Evolutionary conservation across 1,140 invertebrate species (phyloP).

Genomic region (Holotrichia oblita): DNA sequence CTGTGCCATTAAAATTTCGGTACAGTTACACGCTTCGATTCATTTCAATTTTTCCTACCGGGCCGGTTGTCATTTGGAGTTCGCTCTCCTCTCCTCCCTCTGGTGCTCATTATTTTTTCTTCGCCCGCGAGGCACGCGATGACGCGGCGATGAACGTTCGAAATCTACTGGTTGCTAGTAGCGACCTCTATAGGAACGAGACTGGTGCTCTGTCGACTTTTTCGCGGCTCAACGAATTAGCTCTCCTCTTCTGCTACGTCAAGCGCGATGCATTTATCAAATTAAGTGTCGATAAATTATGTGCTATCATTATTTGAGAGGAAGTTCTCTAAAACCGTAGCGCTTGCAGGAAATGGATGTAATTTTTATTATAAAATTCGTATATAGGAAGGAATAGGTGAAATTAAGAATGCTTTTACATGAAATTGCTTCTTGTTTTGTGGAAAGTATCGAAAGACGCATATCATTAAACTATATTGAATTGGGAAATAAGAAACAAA

Average conservation of each 20-base stretch:
- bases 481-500: too few relatives aligned
- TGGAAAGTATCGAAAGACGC: too few relatives aligned
- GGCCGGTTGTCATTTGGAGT: slow-evolving; percentile 5
- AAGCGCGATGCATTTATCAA: slow-evolving; percentile 10
- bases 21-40: slow-evolving; percentile 16
- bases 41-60: slow-evolving; percentile 8
- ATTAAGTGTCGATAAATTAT: slow-evolving; percentile 17
- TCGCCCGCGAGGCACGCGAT: neutral
- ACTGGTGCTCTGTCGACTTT: neutral
- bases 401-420: neutral
- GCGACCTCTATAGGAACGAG: neutral
- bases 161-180: neutral
- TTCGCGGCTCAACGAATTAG: neutral
- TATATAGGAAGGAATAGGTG: too few relatives aligned
- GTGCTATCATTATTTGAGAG: neutral
- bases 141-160: neutral
- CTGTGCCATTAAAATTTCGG: slow-evolving; percentile 4
- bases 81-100: neutral
- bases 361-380: neutral
- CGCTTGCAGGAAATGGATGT: neutral
- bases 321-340: neutral
- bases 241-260: neutral
- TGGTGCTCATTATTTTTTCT: neutral
- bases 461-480: too few relatives aligned
- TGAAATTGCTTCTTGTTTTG: neutral